Percentiles rank a stretch among this genome's conserved stretches.
Evolutionary conservation across 2,797 vertebrate genomes (phyloP).

Genomic region (Cynodonichthys magdalenae): DNA sequence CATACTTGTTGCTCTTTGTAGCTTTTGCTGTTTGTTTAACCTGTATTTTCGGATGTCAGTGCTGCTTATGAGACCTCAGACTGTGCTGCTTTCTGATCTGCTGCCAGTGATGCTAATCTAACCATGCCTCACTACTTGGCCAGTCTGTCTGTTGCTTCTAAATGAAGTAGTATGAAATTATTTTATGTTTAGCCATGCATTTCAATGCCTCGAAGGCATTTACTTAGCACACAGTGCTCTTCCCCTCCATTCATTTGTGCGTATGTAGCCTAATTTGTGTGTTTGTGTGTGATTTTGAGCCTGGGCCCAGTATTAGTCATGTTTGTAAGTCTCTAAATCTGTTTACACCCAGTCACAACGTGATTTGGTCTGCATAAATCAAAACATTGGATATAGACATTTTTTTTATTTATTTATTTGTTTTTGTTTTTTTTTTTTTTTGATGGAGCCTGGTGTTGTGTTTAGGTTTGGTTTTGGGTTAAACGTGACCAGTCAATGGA

Average conservation of each 20-base stretch:
- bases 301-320: slow-evolving; percentile 3
- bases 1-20: slow-evolving; percentile 47
- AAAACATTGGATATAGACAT: background rate
- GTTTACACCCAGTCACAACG: slow-evolving; percentile 4
- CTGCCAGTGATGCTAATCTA: slow-evolving; percentile 50
- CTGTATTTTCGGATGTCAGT: slow-evolving; percentile 30
- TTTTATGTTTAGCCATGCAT: slow-evolving; percentile 61
- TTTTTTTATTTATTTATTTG: no score
- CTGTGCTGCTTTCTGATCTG: slow-evolving; percentile 48
- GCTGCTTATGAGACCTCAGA: slow-evolving; percentile 41
- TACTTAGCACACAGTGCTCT: slow-evolving; percentile 48
- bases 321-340: slow-evolving; percentile 6
- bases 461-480: background rate
- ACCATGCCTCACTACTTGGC: slow-evolving; percentile 34
- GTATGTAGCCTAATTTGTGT: slow-evolving; percentile 12
- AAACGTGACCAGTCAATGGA: background rate
- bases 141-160: slow-evolving; percentile 48
- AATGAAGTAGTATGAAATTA: slow-evolving; percentile 62
- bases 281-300: slow-evolving; percentile 1
- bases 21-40: slow-evolving; percentile 37
- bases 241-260: slow-evolving; percentile 30
- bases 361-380: background rate
- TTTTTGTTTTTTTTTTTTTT: background rate
- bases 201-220: slow-evolving; percentile 57
- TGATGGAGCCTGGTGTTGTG: background rate